phyloP scores from a whole-genome alignment of 2,797 vertebrate genomes.

The Enteromius treurensis region DNA sequence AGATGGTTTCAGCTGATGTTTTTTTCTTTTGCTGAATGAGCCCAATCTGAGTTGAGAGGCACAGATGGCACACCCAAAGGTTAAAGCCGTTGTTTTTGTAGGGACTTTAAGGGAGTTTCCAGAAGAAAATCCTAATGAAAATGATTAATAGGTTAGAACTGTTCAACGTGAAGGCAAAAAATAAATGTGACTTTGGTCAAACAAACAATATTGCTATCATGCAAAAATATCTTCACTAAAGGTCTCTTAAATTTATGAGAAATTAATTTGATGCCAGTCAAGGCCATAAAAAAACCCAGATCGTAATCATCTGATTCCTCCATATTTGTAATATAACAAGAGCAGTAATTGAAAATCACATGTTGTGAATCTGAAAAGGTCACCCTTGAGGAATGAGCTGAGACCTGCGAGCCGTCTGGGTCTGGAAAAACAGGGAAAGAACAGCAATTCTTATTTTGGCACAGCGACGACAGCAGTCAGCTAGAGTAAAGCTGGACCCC shows the following conservation, averaged over 20 bases:
- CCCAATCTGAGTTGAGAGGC: not conserved
- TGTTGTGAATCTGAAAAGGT: conserved; percentile 14
- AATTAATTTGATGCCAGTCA: not conserved
- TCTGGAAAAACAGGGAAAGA: conserved; percentile 2
- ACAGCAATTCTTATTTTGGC: conserved; percentile 21
- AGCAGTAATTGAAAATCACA: conserved; percentile 8
- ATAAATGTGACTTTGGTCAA: not conserved
- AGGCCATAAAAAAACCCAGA: not conserved
- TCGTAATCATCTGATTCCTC: not conserved
- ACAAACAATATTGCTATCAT: not conserved
- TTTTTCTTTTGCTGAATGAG: not conserved
- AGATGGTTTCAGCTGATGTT: not conserved
- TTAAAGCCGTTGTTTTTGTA: conserved; percentile 13
- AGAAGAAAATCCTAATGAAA: conserved; percentile 13
- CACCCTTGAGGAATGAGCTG: conserved; percentile 17
- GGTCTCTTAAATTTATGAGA: not conserved
- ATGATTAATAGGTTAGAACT: not conserved
- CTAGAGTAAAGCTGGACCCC: not conserved
- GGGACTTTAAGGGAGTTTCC: conserved; percentile 39
- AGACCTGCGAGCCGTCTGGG: not conserved
- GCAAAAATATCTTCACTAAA: not conserved
- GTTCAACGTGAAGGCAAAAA: not conserved
- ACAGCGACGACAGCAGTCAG: conserved; percentile 10
- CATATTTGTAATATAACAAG: not conserved
- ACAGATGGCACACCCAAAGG: conserved; percentile 21